Evolutionary conservation across 2,113 vertebrate species (phyloP).

Genomic region (Mus pahari): DNA sequence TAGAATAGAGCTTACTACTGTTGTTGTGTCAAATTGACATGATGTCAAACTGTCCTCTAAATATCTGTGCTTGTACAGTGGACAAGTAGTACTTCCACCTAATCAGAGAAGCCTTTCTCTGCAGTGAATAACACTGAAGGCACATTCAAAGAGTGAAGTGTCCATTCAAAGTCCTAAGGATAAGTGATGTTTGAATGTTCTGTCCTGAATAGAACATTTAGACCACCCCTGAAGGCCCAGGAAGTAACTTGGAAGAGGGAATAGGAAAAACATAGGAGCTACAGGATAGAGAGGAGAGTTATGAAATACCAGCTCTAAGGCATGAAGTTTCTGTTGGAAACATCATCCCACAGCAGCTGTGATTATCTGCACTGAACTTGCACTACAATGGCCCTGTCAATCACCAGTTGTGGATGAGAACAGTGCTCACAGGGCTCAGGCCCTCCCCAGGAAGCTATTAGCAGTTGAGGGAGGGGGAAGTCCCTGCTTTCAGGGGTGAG

Average conservation of each 20-base stretch:
- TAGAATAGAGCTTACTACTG: neutral
- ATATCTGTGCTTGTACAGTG: neutral
- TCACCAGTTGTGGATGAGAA: neutral
- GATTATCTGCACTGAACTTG: neutral
- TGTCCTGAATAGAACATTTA: neutral
- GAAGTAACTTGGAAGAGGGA: neutral
- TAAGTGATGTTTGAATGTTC: neutral
- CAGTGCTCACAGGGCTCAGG: no score
- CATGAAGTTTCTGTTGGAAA: neutral
- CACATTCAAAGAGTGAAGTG: neutral
- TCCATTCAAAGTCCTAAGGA: neutral
- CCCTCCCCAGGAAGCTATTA: neutral
- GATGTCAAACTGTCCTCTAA: neutral
- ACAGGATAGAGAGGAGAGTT: neutral
- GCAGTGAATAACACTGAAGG: neutral
- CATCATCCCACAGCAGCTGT: neutral
- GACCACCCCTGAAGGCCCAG: neutral
- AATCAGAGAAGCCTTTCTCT: neutral
- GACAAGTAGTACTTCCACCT: neutral
- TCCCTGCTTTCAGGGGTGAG: neutral
- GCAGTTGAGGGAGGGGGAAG: neutral
- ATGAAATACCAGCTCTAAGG: neutral
- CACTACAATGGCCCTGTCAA: neutral
- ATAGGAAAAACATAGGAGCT: no score
- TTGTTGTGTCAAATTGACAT: neutral